Evolutionary conservation across 2,888 invertebrate genomes (phyloP), one percentile per base, ranked within the genome.

Genomic region (Melitaea athalia): DNA sequence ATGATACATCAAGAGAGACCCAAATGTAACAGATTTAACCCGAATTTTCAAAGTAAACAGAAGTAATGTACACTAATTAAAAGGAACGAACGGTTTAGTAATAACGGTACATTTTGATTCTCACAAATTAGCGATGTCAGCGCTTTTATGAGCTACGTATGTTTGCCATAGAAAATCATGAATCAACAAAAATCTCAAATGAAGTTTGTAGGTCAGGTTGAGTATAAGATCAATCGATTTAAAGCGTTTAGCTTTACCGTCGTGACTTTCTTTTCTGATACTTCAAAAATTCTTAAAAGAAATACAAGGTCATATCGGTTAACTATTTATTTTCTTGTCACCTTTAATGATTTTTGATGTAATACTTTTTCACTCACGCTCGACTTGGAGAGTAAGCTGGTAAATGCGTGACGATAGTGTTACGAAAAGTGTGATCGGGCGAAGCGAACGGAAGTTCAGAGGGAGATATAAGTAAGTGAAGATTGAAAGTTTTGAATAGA

Each of bases 171-270:
- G 57, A 70, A 49, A 67, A 60, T 47, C 60, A 63, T 52, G 63
- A 61, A 42, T 57, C 67, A 45, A 61, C 67, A 42, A 67, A 67
- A 64, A 59, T 64, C 70, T 64, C 61, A 8, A 61, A 55, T 33
- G 31, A 55, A 57, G 31, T 64, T 72, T 72, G 52, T 71, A 53
- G 71, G 71, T 71, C 71, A 67, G 61, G 59, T 59, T 57, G 52
- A 53, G 60, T 53, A 49, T 57, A 49, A 62, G 62, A 71, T 69
- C 71, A 69, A 69, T 69, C 67, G 71, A 62, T 67, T 67, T 47
- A 47, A 45, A 55, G 24, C 55, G 47, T 42, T n/a, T 31, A 62
- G 55, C 55, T 57, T 67, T 67, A 24, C 55, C 42, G 66, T 67
- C 38, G 61, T 49, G n/a, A 67, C 66, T 67, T 67, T 67, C 65